Conservation (phyloP, 2,888 invertebrate species). For the Coenonympha arcania region DNA sequence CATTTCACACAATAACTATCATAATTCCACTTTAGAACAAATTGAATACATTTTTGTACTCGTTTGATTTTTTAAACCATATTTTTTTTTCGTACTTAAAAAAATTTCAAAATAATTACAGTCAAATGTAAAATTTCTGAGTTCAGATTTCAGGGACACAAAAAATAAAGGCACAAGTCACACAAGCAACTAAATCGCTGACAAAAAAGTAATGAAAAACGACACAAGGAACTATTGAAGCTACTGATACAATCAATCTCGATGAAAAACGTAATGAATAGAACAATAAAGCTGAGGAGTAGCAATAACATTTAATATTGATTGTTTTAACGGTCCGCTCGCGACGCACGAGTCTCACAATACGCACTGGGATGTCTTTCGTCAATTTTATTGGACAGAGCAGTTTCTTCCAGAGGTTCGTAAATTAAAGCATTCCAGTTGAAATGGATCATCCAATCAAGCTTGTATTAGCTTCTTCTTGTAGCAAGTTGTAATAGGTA, state of each 20-base stretch:
- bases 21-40: background rate
- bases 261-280: constrained; percentile 10
- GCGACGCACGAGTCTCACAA: constrained; percentile 30
- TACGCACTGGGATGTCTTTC: constrained; percentile 35
- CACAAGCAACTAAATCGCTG: no score
- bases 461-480: no score
- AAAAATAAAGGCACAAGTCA: no score
- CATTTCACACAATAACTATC: constrained; percentile 20
- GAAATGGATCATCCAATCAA: no score
- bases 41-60: background rate
- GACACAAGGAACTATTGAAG: background rate
- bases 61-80: background rate
- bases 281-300: constrained; percentile 9
- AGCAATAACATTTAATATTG: constrained; percentile 18
- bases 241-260: background rate
- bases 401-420: constrained; percentile 17
- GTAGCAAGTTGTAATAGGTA: no score
- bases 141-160: no score
- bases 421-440: no score
- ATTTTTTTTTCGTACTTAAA: no score
- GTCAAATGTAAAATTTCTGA: background rate
- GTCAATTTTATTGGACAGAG: constrained; percentile 33
- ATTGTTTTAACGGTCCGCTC: constrained; percentile 27
- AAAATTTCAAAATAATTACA: no score
- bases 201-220: no score